These are phyloP conservation scores for Cephonodes hylas DNA, from an alignment of 2,888 invertebrate genomes.

Conservation along the genomic window DNA sequence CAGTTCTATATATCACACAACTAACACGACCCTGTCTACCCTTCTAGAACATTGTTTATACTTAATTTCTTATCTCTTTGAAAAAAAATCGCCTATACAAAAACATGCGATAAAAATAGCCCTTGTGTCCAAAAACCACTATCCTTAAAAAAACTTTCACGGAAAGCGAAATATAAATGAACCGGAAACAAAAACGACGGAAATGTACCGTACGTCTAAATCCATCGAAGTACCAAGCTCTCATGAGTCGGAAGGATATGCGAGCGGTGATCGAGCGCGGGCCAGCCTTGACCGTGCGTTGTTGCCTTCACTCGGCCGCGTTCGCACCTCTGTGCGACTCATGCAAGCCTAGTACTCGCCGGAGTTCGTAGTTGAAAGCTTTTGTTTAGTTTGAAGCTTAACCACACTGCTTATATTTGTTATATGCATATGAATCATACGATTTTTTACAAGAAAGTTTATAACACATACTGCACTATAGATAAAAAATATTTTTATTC, in stretches of 20 bases:
- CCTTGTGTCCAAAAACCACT: not conserved
- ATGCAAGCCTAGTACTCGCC: conserved; percentile 44
- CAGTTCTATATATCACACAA: no score
- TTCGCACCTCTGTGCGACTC: conserved; percentile 36
- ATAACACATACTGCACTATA: not conserved
- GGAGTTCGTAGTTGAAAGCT: conserved; percentile 31
- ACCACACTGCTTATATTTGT: not conserved
- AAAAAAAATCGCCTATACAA: not conserved
- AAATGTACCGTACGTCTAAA: not conserved
- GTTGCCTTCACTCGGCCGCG: conserved; percentile 39
- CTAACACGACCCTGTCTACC: no score
- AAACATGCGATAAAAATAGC: not conserved
- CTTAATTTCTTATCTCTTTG: not conserved
- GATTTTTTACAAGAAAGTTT: not conserved
- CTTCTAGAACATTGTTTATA: not conserved
- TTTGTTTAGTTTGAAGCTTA: conserved; percentile 19
- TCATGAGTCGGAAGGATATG: conserved; percentile 36
- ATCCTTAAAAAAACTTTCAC: not conserved
- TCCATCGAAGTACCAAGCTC: conserved; percentile 25
- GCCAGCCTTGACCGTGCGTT: conserved; percentile 51
- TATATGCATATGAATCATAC: not conserved
- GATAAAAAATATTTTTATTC: no score
- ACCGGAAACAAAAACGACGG: conserved; percentile 3
- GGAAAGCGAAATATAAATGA: not conserved
- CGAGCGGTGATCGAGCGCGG: conserved; percentile 20